A percentile compares a stretch with the other conserved stretches of the same genome.
phyloP scores from a whole-genome alignment of 2,797 vertebrate genomes.

The Diplodus puntazzo region DNA sequence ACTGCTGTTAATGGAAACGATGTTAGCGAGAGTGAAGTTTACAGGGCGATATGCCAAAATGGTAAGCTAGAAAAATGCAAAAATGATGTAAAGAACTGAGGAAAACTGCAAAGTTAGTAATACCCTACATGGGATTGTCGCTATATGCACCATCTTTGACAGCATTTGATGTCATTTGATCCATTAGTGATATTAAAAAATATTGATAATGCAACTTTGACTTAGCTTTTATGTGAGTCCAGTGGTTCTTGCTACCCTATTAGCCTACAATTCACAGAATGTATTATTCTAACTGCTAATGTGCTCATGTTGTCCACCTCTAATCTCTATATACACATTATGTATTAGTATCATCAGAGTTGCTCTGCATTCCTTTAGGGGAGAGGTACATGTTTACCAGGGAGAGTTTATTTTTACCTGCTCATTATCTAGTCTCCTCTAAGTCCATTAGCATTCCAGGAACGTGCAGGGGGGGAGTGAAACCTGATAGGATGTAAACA shows the following conservation, averaged over 20 bases:
- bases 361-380: constrained; percentile 1
- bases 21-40: neutral
- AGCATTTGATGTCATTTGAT: neutral
- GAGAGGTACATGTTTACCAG: constrained; percentile 1
- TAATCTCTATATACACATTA: constrained; percentile 5
- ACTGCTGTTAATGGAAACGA: neutral
- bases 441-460: constrained; percentile 58
- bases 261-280: neutral
- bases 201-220: neutral
- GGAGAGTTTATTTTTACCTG: constrained; percentile 50
- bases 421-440: constrained; percentile 66
- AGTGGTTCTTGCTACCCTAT: neutral
- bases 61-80: neutral
- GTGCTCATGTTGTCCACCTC: neutral
- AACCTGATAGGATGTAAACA: constrained; percentile 63
- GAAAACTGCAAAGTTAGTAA: neutral
- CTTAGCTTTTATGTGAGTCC: neutral
- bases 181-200: neutral
- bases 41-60: neutral
- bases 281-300: neutral
- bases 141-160: neutral
- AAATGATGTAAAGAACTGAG: neutral
- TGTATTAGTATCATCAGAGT: neutral
- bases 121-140: neutral
- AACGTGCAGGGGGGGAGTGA: neutral